These are phyloP conservation scores for Enteromius viviparus DNA, from an alignment of 2,797 vertebrate species.

Conservation along the genomic window DNA sequence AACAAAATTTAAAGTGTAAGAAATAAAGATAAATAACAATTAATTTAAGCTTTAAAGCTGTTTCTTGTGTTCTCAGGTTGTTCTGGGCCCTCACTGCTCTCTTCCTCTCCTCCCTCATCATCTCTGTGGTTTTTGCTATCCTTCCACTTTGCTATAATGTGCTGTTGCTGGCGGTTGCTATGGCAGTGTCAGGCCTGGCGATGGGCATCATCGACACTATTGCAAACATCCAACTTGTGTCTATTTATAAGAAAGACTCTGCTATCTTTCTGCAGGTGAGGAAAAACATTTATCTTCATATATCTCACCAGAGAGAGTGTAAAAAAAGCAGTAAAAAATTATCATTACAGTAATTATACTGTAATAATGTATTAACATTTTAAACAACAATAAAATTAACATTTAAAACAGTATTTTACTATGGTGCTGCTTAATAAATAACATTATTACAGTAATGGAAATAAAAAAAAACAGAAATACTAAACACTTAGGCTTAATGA, in stretches of 20 bases:
- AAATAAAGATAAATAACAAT: neutral
- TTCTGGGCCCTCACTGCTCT: conserved; percentile 86
- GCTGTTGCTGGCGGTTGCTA: conserved; percentile 86
- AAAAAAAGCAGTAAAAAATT: no score
- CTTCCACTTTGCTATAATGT: conserved; percentile 92
- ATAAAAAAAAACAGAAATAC: no score
- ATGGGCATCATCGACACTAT: conserved; percentile 98
- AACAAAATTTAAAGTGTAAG: neutral
- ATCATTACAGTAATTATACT: no score
- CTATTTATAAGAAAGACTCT: conserved; percentile 95
- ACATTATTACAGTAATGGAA: no score
- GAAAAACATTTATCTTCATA: neutral
- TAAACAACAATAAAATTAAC: no score
- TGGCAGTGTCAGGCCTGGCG: conserved; percentile 92
- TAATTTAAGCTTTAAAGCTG: neutral
- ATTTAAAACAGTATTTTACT: no score
- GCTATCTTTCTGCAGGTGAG: conserved; percentile 95
- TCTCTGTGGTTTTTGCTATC: conserved; percentile 93
- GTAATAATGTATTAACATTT: no score
- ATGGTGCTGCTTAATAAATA: no score
- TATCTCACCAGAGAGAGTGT: neutral
- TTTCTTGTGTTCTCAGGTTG: conserved; percentile 75
- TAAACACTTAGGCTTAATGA: no score
- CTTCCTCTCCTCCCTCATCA: conserved; percentile 86
- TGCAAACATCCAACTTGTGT: conserved; percentile 94